Evolutionary conservation across 2,797 vertebrate genomes (phyloP).

Genomic region (Yasuhikotakia modesta): DNA sequence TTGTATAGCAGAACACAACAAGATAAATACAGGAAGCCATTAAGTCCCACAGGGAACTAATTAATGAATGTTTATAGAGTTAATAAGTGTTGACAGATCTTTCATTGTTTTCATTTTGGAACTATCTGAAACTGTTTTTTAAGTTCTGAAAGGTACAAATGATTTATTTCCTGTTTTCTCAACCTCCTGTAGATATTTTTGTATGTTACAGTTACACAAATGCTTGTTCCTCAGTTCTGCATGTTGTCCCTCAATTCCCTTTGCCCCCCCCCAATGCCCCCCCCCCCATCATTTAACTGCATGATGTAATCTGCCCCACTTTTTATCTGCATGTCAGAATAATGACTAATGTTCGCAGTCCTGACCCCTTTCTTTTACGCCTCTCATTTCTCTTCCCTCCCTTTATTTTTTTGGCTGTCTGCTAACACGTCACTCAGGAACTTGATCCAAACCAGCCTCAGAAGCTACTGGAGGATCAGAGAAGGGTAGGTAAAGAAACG

Average conservation of each 20-base stretch:
- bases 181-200: neutral
- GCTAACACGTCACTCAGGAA: slow-evolving; percentile 87
- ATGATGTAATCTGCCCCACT: slow-evolving; percentile 68
- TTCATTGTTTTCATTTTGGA: no score
- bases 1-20: no score
- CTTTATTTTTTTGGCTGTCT: slow-evolving; percentile 66
- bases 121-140: neutral
- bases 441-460: slow-evolving; percentile 91
- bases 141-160: neutral
- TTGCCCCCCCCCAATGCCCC: slow-evolving; percentile 58
- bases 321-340: slow-evolving; percentile 68
- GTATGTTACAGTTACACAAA: neutral
- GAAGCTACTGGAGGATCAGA: slow-evolving; percentile 97
- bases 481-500: slow-evolving; percentile 87
- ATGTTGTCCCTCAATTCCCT: slow-evolving; percentile 53
- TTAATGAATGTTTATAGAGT: no score
- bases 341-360: slow-evolving; percentile 76
- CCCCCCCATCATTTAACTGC: slow-evolving; percentile 71
- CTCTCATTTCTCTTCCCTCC: slow-evolving; percentile 54
- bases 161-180: neutral
- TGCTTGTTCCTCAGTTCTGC: slow-evolving; percentile 60
- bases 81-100: no score
- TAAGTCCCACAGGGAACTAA: no score
- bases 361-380: slow-evolving; percentile 69
- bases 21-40: no score